Evolutionary conservation across 2,888 invertebrate genomes (phyloP).

Genomic region (Heliconius charithonia): DNA sequence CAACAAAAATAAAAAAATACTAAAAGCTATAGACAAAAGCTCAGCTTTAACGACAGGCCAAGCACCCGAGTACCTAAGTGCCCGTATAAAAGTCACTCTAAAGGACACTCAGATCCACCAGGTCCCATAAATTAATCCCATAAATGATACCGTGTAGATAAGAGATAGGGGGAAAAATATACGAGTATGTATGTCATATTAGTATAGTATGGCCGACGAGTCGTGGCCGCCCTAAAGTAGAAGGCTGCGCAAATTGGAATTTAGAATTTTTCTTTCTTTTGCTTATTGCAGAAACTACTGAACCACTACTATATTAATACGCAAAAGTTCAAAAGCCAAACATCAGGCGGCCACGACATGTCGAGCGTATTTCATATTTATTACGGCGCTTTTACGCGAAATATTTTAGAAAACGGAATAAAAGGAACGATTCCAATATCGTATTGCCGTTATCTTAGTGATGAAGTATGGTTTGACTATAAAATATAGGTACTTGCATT

Average conservation of each 20-base stretch:
- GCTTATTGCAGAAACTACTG: background rate
- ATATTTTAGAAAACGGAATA: constrained; percentile 4
- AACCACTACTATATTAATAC: background rate
- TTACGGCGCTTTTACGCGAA: background rate
- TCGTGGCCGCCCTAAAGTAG: background rate
- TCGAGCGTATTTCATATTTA: constrained; percentile 10
- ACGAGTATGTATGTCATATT: background rate
- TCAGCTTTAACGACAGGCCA: background rate
- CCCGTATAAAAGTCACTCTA: constrained; percentile 23
- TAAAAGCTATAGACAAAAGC: background rate
- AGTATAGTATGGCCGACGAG: background rate
- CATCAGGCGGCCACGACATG: background rate
- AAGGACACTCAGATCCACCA: constrained; percentile 18
- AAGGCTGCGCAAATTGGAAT: too few species aligned
- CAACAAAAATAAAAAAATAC: background rate
- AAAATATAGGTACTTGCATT: background rate
- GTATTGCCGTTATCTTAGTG: constrained; percentile 5
- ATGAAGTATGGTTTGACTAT: constrained; percentile 7
- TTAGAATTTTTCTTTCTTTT: background rate
- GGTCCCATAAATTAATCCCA: constrained; percentile 12
- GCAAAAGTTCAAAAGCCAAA: background rate
- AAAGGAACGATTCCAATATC: background rate
- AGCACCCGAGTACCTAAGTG: background rate
- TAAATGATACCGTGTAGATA: constrained; percentile 14
- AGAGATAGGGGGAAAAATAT: constrained; percentile 11